Base-by-base conservation (phyloP, 2,113 vertebrate species). In the Pyrgilauda ruficollis region DNA sequence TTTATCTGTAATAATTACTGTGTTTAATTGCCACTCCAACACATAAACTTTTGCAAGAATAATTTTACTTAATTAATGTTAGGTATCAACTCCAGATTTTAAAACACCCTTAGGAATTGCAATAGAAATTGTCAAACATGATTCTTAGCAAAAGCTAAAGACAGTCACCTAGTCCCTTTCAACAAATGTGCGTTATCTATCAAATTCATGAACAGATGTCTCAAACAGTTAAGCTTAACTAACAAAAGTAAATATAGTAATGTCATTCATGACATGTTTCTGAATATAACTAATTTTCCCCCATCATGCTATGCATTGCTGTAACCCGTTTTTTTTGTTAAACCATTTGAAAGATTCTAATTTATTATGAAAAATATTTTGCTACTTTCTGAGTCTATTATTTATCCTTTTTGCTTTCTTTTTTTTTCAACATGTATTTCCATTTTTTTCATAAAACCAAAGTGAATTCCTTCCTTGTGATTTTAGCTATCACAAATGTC, bases 201-300 rank as follows among this genome's bases (percentile, higher is more conserved):
- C 56, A 67, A 74, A 93, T 64, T 81, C 11, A 41, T 72, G n/a
- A 93, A n/a, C 30, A 86, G 68, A 90, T 66, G 47, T 59, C 63
- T 86, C 43, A 89, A 93, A 94, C 20, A 91, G 44, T 75, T 78
- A 94, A 88, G 10, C 63, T 87, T 67, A 92, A 85, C 58, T 87
- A 83, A 55, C 13, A 82, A 84, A 95, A 87, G 5, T 14, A 79
- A 85, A 94, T 39, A 80, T 16, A 95, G 33, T 35, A 33, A 58
- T 66, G 55, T 44, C 19, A 83, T 83, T 82, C 28, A 56, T 78
- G 5, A 46, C 31, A 87, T 63, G 30, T 81, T 67, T 87, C 43
- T 66, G 19, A 80, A 77, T 93, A 15, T 7, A 86, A 17, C 9
- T 80, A 7, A 56, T 63, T 83, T 68, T 16, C 28, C 23, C 22